Base-by-base conservation (phyloP, 2,113 vertebrate genomes). In the Chrysochloris asiatica region DNA sequence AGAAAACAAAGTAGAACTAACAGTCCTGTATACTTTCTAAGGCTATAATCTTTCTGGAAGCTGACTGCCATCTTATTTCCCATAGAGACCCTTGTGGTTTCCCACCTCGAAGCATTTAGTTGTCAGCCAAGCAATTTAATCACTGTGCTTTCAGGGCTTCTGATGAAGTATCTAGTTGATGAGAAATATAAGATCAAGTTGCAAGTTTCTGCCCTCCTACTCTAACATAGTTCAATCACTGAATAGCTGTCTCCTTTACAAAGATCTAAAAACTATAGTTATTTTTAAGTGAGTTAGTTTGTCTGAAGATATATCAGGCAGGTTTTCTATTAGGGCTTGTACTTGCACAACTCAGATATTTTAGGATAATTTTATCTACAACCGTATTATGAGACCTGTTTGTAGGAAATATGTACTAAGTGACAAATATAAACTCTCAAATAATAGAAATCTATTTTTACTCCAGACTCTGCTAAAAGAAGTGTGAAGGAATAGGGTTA, bases 221-320 rank as follows among this genome's bases (percentile, higher is more conserved):
- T 67, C 36, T 85, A 85, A 85, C 76, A 59, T 85, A 73, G 76
- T 90, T 54, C 17, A 54, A 17, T 86, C 80, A 52, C 3, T 73
- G 65, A 52, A 86, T 22, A 56, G 12, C 9, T 61, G 52, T 0
- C 5, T 63, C 11, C 24, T 24, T 88, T 88, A 83, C 1, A 38
- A 65, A 90, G 50, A 73, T 82, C 1, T 52, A 22, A 72, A 86
- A 86, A 47, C 24, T 52, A 9, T 63, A 90, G 21, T 83, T 92
- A 63, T 88, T 90, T 86, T 52, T 7, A 90, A 28, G 45, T 71
- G 19, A 94, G 36, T 85, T 78, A 73, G 26, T 73, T 82, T 67
- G 6, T 82, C 13, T 92, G 41, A 90, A 76, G 45, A 59, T 33
- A 30, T 1, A 79, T 36, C 38, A 71, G 36, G 4, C 24, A 88